phyloP scores from a whole-genome alignment of 2,888 invertebrate species.

The Temnothorax ravouxi region DNA sequence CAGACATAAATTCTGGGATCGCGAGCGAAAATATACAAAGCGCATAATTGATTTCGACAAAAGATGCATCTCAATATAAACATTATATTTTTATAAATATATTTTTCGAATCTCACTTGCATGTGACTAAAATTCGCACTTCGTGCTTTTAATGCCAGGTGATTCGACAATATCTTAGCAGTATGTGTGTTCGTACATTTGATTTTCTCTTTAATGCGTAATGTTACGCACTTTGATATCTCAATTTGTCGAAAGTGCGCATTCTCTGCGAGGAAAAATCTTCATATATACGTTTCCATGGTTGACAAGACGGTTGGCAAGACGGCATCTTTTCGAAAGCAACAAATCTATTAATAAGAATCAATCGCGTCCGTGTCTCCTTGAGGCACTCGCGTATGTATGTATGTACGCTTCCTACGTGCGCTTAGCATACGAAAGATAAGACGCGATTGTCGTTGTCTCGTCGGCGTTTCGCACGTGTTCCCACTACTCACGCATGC shows the following conservation, averaged over 20 bases:
- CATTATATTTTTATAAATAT: neutral
- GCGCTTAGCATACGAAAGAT: conserved; percentile 67
- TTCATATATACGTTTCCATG: neutral
- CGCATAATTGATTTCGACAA: neutral
- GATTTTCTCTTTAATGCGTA: neutral
- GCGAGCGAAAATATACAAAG: neutral
- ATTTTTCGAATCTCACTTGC: neutral
- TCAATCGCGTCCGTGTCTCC: conserved; percentile 64
- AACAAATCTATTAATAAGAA: conserved; percentile 65
- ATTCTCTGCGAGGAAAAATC: neutral
- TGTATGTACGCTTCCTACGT: conserved; percentile 52
- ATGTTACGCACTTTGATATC: neutral
- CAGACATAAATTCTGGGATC: neutral
- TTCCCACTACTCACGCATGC: conserved; percentile 24
- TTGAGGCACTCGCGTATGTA: conserved; percentile 54
- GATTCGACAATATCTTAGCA: neutral
- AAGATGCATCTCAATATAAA: neutral
- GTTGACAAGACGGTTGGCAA: neutral
- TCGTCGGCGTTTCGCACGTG: conserved; percentile 62
- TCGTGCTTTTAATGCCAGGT: neutral
- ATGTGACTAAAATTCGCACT: neutral
- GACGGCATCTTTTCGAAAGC: conserved; percentile 25
- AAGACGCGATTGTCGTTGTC: conserved; percentile 65
- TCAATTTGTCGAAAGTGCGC: neutral
- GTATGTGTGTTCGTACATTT: neutral